phyloP scores from a whole-genome alignment of 2,113 vertebrate species.

The Lipotes vexillifer region DNA sequence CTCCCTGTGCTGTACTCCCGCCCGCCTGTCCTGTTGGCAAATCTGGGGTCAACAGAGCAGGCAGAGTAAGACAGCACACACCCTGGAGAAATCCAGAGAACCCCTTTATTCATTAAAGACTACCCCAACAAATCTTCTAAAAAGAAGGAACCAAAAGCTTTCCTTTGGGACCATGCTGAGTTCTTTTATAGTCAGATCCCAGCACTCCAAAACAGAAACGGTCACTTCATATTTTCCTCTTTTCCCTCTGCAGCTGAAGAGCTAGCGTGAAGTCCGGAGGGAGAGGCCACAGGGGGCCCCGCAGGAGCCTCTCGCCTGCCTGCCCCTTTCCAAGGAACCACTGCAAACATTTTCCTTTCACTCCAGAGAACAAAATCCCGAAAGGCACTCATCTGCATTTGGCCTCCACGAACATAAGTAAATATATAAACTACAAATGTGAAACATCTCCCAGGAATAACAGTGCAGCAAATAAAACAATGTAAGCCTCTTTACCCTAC shows the following conservation, averaged over 20 bases:
- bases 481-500: background rate
- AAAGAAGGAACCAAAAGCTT: slow-evolving; percentile 34
- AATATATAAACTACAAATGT: background rate
- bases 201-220: background rate
- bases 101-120: background rate
- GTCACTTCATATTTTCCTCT: background rate
- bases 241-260: background rate
- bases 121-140: background rate
- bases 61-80: background rate
- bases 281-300: background rate
- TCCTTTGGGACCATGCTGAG: background rate
- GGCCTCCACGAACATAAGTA: background rate
- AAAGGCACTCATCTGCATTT: background rate
- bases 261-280: background rate
- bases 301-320: background rate
- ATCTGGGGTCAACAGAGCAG: background rate
- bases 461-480: background rate
- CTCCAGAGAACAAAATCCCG: background rate
- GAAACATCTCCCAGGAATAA: background rate
- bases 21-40: background rate
- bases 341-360: background rate
- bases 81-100: background rate
- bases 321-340: background rate
- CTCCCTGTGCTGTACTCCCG: background rate
- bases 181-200: background rate